phyloP scores from a whole-genome alignment of 2,888 invertebrate genomes.

The Augochlorella aurata region DNA sequence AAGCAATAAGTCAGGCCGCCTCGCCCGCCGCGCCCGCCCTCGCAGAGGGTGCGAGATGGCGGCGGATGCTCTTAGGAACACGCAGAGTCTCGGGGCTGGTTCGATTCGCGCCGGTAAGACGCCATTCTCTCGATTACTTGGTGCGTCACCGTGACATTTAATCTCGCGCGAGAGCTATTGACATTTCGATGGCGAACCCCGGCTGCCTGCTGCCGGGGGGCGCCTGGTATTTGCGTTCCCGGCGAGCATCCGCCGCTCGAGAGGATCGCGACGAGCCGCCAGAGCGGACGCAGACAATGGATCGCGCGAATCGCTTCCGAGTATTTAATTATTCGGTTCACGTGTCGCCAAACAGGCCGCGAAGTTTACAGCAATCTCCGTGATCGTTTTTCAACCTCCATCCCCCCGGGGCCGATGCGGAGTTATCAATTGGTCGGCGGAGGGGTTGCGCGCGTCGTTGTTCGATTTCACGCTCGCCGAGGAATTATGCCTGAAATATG shows the following conservation, averaged over 20 bases:
- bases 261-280: slow-evolving; percentile 53
- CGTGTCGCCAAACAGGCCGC: slow-evolving; percentile 48
- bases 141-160: slow-evolving; percentile 70
- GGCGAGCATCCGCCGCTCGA: slow-evolving; percentile 54
- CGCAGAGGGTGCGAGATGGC: not conserved
- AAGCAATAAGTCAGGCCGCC: slow-evolving; percentile 40
- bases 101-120: slow-evolving; percentile 48
- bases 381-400: slow-evolving; percentile 44
- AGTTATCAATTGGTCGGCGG: slow-evolving; percentile 46
- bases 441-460: slow-evolving; percentile 31
- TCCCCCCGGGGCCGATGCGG: not conserved
- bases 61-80: slow-evolving; percentile 15
- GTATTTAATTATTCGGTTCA: slow-evolving; percentile 65
- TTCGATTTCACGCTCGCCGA: slow-evolving; percentile 37
- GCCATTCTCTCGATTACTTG: slow-evolving; percentile 69
- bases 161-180: slow-evolving; percentile 70
- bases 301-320: slow-evolving; percentile 65
- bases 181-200: slow-evolving; percentile 67
- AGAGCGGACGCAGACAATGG: slow-evolving; percentile 51
- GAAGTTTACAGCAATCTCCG: slow-evolving; percentile 48
- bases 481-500: slow-evolving; percentile 38
- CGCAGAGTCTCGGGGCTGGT: not conserved
- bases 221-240: slow-evolving; percentile 68
- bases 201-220: slow-evolving; percentile 29
- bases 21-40: not conserved